Evolutionary conservation across 2,797 vertebrate species (phyloP).

Genomic region (Euthynnus affinis): DNA sequence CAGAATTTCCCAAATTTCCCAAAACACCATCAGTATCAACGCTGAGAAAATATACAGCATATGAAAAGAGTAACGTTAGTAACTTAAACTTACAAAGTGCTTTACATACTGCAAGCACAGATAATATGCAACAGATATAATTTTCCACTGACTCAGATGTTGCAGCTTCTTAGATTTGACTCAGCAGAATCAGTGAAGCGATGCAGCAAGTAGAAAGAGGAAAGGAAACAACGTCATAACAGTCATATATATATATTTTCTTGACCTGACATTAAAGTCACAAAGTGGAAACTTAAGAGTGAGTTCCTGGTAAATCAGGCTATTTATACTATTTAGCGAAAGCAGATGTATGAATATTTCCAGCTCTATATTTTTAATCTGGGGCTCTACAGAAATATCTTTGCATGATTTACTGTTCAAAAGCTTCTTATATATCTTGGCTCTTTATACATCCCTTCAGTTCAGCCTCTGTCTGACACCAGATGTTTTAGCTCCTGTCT

Average conservation of each 20-base stretch:
- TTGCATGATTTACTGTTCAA: too few species aligned
- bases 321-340: background rate
- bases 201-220: conserved; percentile 14
- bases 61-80: background rate
- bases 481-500: too few species aligned
- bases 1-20: background rate
- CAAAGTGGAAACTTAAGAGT: background rate
- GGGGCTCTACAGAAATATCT: too few species aligned
- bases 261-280: background rate
- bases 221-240: conserved; percentile 1
- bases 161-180: conserved; percentile 25
- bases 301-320: background rate
- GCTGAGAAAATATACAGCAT: background rate
- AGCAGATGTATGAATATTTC: too few species aligned
- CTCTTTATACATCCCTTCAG: too few species aligned
- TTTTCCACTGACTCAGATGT: background rate
- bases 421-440: too few species aligned
- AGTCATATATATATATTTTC: background rate
- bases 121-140: background rate
- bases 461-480: too few species aligned
- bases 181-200: conserved; percentile 11
- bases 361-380: too few species aligned
- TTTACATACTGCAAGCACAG: background rate
- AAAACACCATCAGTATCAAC: background rate
- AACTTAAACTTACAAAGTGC: background rate